These are phyloP conservation scores for Plodia interpunctella DNA, from an alignment of 1,140 invertebrate species.

Conservation along the genomic window DNA sequence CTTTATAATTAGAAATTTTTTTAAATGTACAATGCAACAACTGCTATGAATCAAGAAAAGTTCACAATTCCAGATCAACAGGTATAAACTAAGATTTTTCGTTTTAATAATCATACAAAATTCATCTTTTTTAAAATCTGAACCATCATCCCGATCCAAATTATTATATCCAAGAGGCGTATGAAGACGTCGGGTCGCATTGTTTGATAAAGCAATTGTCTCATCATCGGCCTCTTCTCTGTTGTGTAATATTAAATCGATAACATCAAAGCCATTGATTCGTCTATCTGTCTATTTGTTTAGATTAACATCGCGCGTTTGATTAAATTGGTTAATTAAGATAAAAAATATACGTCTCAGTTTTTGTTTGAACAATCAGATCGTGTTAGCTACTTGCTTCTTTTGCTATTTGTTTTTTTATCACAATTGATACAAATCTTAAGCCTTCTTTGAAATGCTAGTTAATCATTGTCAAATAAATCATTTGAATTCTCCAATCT, in stretches of 20 bases:
- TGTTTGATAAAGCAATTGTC: constrained; percentile 44
- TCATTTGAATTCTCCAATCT: neutral
- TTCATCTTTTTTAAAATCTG: neutral
- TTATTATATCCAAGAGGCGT: constrained; percentile 10
- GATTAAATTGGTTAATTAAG: constrained; percentile 38
- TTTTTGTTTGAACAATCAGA: constrained; percentile 15
- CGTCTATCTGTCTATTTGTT: constrained; percentile 37
- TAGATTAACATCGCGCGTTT: constrained; percentile 28
- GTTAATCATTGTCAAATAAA: neutral
- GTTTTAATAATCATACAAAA: too few species aligned
- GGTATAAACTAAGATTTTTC: too few species aligned
- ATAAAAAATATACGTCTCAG: constrained; percentile 31
- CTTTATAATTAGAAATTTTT: too few species aligned
- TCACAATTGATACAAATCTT: neutral
- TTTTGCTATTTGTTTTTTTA: constrained; percentile 21
- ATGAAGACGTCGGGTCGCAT: constrained; percentile 7
- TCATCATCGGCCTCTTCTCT: constrained; percentile 40
- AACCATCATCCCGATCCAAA: neutral
- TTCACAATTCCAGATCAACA: too few species aligned
- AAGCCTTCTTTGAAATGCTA: neutral
- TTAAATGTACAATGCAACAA: too few species aligned
- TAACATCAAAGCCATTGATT: constrained; percentile 52
- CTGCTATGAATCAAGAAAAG: too few species aligned
- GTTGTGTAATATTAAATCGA: constrained; percentile 59
- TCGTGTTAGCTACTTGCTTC: constrained; percentile 10